These are phyloP conservation scores for Chaetogeoica ovagalla DNA, from an alignment of 2,888 invertebrate genomes.

Conservation along the genomic window DNA sequence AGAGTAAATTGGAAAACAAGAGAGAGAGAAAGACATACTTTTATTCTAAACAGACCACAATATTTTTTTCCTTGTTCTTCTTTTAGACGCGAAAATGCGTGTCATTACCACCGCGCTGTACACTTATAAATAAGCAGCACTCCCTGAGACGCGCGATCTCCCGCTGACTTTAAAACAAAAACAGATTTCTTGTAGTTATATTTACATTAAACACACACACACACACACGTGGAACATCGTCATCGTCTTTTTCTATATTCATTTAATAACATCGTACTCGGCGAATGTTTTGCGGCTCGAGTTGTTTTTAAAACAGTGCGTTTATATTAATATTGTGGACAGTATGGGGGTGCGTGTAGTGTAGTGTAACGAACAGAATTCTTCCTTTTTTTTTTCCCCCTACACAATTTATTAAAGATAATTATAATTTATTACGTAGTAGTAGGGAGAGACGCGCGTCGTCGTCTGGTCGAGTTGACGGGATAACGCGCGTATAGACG, in stretches of 20 bases:
- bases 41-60: conserved; percentile 13
- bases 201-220: background rate
- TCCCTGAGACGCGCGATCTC: conserved; percentile 1
- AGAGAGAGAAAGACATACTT: background rate
- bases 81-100: background rate
- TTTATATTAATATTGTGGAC: too few relatives aligned
- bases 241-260: conserved; percentile 6
- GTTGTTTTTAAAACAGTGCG: conserved; percentile 20
- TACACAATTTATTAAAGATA: background rate
- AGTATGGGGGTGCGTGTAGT: background rate
- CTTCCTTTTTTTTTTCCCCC: conserved; percentile 1
- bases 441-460: background rate
- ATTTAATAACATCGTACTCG: background rate
- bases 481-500: background rate
- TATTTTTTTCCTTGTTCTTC: background rate
- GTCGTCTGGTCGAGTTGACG: background rate
- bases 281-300: background rate
- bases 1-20: background rate
- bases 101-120: background rate
- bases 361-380: background rate
- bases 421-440: too few relatives aligned
- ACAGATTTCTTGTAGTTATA: conserved; percentile 21
- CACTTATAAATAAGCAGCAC: background rate
- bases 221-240: background rate
- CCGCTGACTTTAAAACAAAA: conserved; percentile 25